Evolutionary conservation across 2,113 vertebrate species (phyloP).

Genomic region (Dromaius novaehollandiae): DNA sequence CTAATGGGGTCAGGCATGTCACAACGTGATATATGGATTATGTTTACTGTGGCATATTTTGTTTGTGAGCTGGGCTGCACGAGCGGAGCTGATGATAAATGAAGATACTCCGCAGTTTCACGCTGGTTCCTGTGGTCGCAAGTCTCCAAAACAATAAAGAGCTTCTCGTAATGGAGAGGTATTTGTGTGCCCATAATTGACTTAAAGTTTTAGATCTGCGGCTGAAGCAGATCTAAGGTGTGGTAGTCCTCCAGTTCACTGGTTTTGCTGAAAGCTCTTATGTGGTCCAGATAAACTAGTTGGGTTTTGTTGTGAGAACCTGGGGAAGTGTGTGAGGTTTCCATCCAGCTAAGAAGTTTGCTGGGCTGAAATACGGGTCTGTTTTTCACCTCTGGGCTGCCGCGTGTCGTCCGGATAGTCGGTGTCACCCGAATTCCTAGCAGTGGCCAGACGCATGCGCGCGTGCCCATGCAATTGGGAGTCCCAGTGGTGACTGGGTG

Average conservation of each 20-base stretch:
- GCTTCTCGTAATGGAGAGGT: neutral
- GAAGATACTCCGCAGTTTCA: constrained; percentile 78
- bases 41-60: constrained; percentile 85
- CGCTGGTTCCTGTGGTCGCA: constrained; percentile 73
- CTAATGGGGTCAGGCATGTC: constrained; percentile 73
- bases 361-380: neutral
- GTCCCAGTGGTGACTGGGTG: neutral
- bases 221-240: constrained; percentile 13
- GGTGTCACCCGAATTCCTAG: neutral
- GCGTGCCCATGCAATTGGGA: accelerated
- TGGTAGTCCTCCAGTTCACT: neutral
- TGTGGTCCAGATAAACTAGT: neutral
- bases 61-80: constrained; percentile 75
- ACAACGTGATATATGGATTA: constrained; percentile 84
- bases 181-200: constrained; percentile 40
- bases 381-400: neutral
- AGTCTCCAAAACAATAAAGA: constrained; percentile 56
- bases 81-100: constrained; percentile 83
- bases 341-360: neutral
- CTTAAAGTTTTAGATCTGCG: constrained; percentile 25
- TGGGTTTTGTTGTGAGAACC: constrained; percentile 29
- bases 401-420: neutral
- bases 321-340: neutral
- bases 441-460: neutral
- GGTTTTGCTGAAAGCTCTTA: constrained; percentile 33